A percentile compares a stretch with the other conserved stretches of the same genome.
Evolutionary conservation across 2,113 vertebrate species (phyloP).

Genomic region (Mormoops blainvillei): DNA sequence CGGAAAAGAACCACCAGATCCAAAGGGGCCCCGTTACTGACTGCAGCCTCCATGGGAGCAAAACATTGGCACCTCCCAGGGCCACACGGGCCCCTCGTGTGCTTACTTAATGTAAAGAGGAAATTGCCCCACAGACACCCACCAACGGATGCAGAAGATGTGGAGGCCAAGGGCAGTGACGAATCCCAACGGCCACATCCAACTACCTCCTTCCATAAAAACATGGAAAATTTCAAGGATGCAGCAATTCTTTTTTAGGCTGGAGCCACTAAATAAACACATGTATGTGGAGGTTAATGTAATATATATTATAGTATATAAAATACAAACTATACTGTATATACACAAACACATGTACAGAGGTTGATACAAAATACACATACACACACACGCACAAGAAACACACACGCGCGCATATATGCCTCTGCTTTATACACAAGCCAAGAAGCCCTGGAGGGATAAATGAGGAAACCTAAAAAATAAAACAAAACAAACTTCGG

Average conservation of each 20-base stretch:
- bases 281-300: not conserved
- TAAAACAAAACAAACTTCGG: not conserved
- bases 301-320: not conserved
- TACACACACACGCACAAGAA: not conserved
- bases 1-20: not conserved
- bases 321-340: not conserved
- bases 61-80: not conserved
- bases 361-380: not conserved
- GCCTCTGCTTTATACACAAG: not conserved
- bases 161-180: not conserved
- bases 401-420: not conserved
- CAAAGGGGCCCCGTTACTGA: not conserved
- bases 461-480: slow-evolving; percentile 24
- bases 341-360: not conserved
- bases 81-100: not conserved
- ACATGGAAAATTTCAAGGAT: slow-evolving; percentile 31
- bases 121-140: slow-evolving; percentile 66
- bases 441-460: not conserved
- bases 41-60: not conserved
- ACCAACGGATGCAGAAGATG: slow-evolving; percentile 47
- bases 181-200: slow-evolving; percentile 43
- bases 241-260: not conserved
- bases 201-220: not conserved
- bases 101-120: slow-evolving; percentile 64
- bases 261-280: not conserved